These are phyloP conservation scores for Trilocha varians DNA, from an alignment of 2,888 invertebrate species.

Conservation along the genomic window DNA sequence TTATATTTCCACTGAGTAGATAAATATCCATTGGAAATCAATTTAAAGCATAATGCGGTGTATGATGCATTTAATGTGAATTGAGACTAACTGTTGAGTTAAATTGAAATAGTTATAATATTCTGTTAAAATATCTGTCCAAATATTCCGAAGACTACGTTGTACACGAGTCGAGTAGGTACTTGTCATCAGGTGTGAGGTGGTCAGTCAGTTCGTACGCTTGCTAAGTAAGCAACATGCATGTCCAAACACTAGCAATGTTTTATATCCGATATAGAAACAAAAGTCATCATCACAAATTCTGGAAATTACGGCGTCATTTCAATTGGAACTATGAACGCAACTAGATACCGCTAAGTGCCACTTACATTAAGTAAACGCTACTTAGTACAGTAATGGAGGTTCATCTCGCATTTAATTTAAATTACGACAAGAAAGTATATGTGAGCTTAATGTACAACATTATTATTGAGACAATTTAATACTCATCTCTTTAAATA, in stretches of 20 bases:
- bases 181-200: too few species aligned
- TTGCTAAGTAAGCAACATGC: too few species aligned
- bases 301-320: not conserved
- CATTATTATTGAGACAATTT: too few species aligned
- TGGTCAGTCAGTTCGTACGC: too few species aligned
- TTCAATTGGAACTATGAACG: not conserved
- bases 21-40: conserved; percentile 25
- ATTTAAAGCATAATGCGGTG: conserved; percentile 13
- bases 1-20: conserved; percentile 28
- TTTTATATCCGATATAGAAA: not conserved
- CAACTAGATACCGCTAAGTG: conserved; percentile 40
- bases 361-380: conserved; percentile 51
- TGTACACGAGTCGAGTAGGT: too few species aligned
- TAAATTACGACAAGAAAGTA: conserved; percentile 5
- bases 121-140: too few species aligned
- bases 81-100: conserved; percentile 14
- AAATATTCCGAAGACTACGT: too few species aligned
- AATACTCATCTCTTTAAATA: too few species aligned
- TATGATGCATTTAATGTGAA: conserved; percentile 20
- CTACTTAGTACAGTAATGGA: conserved; percentile 42
- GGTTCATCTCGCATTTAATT: conserved; percentile 30
- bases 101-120: too few species aligned
- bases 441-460: too few species aligned
- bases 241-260: too few species aligned
- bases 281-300: not conserved